phyloP scores from a whole-genome alignment of 2,888 invertebrate species.

The Papilio demoleus region DNA sequence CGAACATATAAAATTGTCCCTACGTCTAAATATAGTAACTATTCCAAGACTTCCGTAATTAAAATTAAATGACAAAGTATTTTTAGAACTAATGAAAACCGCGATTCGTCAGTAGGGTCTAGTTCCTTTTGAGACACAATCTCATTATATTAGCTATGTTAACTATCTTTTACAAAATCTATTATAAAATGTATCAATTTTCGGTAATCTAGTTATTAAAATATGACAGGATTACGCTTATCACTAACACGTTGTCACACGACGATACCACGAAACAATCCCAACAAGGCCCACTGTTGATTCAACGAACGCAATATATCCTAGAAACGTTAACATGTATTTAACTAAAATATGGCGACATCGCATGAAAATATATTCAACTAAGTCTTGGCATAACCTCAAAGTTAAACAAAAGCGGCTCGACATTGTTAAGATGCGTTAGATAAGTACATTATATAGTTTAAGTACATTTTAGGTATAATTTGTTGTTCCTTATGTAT shows the following conservation, averaged over 20 bases:
- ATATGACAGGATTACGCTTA: not conserved
- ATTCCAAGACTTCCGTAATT: slow-evolving; percentile 54
- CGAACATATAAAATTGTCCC: slow-evolving; percentile 66
- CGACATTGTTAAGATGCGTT: not conserved
- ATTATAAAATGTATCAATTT: too few relatives aligned
- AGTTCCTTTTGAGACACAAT: not conserved
- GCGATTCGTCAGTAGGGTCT: not conserved
- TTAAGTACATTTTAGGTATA: too few relatives aligned
- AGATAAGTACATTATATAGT: not conserved
- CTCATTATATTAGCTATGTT: too few relatives aligned
- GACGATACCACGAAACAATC: slow-evolving; percentile 50
- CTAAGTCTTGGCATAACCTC: slow-evolving; percentile 40
- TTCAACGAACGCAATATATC: slow-evolving; percentile 45
- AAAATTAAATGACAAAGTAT: slow-evolving; percentile 46
- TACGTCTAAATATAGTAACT: slow-evolving; percentile 37
- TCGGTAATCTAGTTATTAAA: not conserved
- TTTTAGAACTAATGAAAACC: slow-evolving; percentile 16
- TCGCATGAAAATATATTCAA: slow-evolving; percentile 41
- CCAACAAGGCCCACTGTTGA: slow-evolving; percentile 50
- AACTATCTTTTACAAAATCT: too few relatives aligned
- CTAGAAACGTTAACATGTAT: slow-evolving; percentile 48
- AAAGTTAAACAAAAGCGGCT: slow-evolving; percentile 34
- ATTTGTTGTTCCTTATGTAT: too few relatives aligned
- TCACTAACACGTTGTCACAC: slow-evolving; percentile 33
- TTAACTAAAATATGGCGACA: slow-evolving; percentile 52